These are phyloP conservation scores for Pygathrix nemaeus DNA, from an alignment of 2,113 vertebrate species.

Conservation along the genomic window DNA sequence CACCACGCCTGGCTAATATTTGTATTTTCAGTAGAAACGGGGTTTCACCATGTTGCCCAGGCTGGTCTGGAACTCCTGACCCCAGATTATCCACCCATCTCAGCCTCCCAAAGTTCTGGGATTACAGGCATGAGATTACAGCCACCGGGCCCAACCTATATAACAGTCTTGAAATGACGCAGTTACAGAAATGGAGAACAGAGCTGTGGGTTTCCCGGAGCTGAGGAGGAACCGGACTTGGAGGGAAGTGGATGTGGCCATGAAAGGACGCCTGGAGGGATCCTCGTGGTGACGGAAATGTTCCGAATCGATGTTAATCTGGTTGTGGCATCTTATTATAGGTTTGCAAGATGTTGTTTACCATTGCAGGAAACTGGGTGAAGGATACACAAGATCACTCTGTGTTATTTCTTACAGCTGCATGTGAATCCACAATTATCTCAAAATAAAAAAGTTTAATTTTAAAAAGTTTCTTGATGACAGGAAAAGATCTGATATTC, in stretches of 20 bases:
- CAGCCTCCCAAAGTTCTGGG: not conserved
- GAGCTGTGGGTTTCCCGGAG: not conserved
- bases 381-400: not conserved
- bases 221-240: too few relatives aligned
- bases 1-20: not conserved
- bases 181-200: not conserved
- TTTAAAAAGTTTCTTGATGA: not conserved
- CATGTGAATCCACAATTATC: not conserved
- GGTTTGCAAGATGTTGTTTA: not conserved
- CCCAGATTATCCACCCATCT: not conserved
- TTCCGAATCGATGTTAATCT: fast-evolving
- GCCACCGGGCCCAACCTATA: not conserved
- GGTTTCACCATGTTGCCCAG: not conserved
- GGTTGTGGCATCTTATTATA: not conserved
- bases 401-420: not conserved
- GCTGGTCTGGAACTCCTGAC: not conserved
- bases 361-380: not conserved
- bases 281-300: fast-evolving
- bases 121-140: not conserved
- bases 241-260: not conserved
- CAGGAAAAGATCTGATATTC: too few relatives aligned
- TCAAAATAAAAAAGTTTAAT: not conserved
- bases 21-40: not conserved
- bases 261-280: fast-evolving
- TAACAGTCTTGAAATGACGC: slow-evolving; percentile 23